These are phyloP conservation scores for Biston betularia DNA, from an alignment of 2,888 invertebrate species.

Conservation along the genomic window DNA sequence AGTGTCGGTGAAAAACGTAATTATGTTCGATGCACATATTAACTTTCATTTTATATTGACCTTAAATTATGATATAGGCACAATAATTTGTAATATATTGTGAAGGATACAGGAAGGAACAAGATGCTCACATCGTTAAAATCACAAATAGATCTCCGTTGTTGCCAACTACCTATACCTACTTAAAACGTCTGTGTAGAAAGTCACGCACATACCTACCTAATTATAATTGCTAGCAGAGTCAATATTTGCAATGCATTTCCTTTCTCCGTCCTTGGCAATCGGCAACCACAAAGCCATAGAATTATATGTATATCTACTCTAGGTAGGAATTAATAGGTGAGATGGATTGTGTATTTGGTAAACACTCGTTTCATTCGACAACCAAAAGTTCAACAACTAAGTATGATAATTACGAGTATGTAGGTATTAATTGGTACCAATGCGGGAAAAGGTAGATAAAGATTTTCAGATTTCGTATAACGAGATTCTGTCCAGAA, in stretches of 20 bases:
- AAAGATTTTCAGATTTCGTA: neutral
- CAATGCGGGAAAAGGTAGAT: neutral
- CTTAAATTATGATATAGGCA: no score
- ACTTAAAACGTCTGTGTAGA: neutral
- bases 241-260: neutral
- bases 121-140: neutral
- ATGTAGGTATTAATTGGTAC: neutral
- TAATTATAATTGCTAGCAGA: slow-evolving; percentile 2
- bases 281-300: no score
- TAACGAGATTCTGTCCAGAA: slow-evolving; percentile 61
- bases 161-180: neutral
- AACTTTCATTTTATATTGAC: no score
- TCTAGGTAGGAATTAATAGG: no score
- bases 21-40: no score
- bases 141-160: neutral
- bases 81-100: no score
- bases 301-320: neutral
- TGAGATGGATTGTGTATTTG: no score
- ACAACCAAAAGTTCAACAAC: no score
- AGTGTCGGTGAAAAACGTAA: no score
- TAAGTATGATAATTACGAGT: no score
- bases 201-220: slow-evolving; percentile 2
- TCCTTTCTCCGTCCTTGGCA: slow-evolving; percentile 4
- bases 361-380: no score
- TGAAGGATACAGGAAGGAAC: neutral